Conservation (phyloP, 2,113 vertebrate species). For the Clupea harengus region DNA sequence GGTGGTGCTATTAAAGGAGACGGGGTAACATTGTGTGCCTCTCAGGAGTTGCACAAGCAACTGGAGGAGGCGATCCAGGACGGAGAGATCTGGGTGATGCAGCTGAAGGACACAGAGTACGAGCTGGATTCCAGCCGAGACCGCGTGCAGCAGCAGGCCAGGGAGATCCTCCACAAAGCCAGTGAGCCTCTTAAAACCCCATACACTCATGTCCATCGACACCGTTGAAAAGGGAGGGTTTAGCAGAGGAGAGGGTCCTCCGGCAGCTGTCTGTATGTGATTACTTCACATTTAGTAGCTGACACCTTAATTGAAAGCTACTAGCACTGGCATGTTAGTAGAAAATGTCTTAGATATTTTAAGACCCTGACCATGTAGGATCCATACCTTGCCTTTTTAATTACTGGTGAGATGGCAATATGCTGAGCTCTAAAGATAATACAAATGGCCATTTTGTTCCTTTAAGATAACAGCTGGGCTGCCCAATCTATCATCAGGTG, state of each 20-base stretch:
- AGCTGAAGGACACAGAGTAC: slow-evolving; percentile 92
- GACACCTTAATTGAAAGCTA: background rate
- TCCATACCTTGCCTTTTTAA: too few relatives aligned
- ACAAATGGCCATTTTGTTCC: background rate
- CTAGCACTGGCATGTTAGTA: background rate
- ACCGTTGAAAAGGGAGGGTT: background rate
- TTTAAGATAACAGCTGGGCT: background rate
- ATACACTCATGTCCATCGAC: background rate
- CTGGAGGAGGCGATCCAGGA: slow-evolving; percentile 92
- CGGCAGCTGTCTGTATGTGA: background rate
- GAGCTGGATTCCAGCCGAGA: slow-evolving; percentile 89
- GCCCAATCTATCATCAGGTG: background rate
- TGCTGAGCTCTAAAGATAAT: too few relatives aligned
- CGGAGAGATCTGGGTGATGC: slow-evolving; percentile 87
- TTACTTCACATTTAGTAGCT: background rate
- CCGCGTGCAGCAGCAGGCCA: slow-evolving; percentile 89
- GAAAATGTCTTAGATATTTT: background rate
- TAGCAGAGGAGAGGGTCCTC: background rate
- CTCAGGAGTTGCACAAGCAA: slow-evolving; percentile 91
- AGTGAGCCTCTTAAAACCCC: slow-evolving; percentile 26
- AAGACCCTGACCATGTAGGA: too few relatives aligned
- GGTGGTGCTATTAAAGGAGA: background rate
- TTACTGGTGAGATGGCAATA: too few relatives aligned
- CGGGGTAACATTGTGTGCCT: background rate
- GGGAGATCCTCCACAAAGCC: slow-evolving; percentile 79